These are phyloP conservation scores for Columba janthina DNA, from an alignment of 2,113 vertebrate genomes.

Conservation along the genomic window DNA sequence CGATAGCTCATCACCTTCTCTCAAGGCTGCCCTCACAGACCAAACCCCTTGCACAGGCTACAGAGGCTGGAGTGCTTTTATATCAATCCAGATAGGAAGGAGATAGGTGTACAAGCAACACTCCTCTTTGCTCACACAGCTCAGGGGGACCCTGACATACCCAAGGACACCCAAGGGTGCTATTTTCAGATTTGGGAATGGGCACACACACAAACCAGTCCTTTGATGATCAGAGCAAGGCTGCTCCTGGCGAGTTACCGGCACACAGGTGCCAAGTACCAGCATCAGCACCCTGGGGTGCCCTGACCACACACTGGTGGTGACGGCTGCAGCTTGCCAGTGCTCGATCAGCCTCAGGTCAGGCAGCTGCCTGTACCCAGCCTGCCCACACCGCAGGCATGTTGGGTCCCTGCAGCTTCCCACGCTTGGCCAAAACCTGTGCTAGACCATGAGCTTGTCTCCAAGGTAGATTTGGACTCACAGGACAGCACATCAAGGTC, in stretches of 20 bases:
- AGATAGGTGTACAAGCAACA: not conserved
- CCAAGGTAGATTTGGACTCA: not conserved
- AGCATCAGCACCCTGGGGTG: not conserved
- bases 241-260: not conserved
- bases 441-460: not conserved
- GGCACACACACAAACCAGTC: not conserved
- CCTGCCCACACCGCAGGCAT: rapidly evolving
- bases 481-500: not conserved
- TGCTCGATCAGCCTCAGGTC: not conserved
- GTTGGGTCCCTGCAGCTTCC: not conserved
- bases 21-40: no score
- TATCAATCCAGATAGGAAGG: rapidly evolving
- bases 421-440: not conserved
- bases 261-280: not conserved
- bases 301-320: rapidly evolving
- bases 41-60: no score
- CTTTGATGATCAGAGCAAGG: rapidly evolving
- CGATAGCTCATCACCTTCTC: not conserved
- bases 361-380: not conserved
- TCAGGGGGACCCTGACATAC: not conserved
- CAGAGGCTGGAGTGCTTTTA: not conserved
- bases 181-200: not conserved
- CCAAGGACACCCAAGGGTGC: not conserved
- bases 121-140: not conserved
- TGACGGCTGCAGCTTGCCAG: not conserved